A percentile compares a stretch with the other conserved stretches of the same genome.
Conservation (phyloP, 2,888 invertebrate species). For the Rapana venosa region DNA sequence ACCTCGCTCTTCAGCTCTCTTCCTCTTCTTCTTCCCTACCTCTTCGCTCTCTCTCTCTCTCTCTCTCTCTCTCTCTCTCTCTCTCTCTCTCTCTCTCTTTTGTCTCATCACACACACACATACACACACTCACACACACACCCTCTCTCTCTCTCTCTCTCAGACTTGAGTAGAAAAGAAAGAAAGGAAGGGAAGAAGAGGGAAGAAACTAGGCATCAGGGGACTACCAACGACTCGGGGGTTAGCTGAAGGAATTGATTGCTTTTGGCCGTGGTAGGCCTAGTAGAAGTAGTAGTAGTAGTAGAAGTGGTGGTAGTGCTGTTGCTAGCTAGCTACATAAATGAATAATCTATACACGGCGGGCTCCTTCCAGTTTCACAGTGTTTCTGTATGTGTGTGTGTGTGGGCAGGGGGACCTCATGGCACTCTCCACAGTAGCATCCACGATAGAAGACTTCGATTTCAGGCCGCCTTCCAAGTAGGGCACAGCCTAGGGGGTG, state of each 20-base stretch:
- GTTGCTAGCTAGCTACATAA: conserved; percentile 19
- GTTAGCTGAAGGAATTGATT: no score
- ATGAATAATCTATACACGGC: conserved; percentile 33
- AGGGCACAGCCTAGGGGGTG: not conserved
- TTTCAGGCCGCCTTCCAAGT: conserved; percentile 55
- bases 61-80: not conserved
- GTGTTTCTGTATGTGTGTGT: not conserved
- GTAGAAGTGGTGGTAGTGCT: not conserved
- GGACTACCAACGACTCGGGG: not conserved
- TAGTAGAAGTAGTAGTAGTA: no score
- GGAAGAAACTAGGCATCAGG: not conserved
- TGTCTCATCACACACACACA: not conserved
- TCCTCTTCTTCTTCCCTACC: no score
- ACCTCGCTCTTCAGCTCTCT: not conserved
- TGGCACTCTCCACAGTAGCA: conserved; percentile 8
- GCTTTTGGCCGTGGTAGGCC: no score
- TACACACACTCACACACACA: no score
- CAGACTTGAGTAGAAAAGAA: not conserved
- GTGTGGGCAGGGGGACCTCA: conserved; percentile 12
- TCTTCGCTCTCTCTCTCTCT: conserved; percentile 12
- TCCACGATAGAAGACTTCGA: conserved; percentile 45
- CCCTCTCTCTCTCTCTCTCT: not conserved
- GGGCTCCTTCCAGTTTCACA: conserved; percentile 28
- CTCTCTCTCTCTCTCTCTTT: not conserved
- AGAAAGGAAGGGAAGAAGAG: not conserved